Evolutionary conservation across 1,140 invertebrate genomes (phyloP).

Genomic region (Bicyclus anynana): DNA sequence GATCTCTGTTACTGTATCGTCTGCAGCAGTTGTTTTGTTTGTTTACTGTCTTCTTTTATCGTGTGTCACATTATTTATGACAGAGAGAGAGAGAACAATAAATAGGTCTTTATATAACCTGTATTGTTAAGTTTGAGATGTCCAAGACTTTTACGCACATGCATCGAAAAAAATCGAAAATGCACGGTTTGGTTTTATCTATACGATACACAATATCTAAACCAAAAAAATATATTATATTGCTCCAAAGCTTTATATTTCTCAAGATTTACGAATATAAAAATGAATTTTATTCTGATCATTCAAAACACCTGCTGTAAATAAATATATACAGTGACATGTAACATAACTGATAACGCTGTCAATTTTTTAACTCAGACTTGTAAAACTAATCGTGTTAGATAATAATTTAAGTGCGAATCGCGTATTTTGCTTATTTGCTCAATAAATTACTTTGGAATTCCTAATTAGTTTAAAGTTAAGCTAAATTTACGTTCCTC

Average conservation of each 20-base stretch:
- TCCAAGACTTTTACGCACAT: no score
- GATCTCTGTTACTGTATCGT: slow-evolving; percentile 21
- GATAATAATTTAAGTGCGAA: slow-evolving; percentile 22
- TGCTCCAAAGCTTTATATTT: no score
- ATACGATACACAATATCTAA: no score
- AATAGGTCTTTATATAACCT: no score
- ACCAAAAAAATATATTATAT: no score
- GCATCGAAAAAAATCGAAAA: no score
- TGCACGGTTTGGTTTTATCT: no score
- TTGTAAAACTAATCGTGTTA: slow-evolving; percentile 49
- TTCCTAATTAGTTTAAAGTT: slow-evolving; percentile 8
- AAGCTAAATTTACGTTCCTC: slow-evolving; percentile 4
- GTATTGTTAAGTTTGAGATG: no score
- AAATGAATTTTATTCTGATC: background rate
- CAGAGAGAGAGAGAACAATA: no score
- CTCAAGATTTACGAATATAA: no score
- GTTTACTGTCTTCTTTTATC: no score
- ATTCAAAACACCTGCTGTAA: slow-evolving; percentile 5
- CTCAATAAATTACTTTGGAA: slow-evolving; percentile 20
- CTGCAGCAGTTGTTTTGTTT: slow-evolving; percentile 15
- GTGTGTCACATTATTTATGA: no score
- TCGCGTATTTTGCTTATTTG: slow-evolving; percentile 20
- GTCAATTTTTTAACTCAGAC: slow-evolving; percentile 70
- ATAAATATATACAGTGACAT: slow-evolving; percentile 14
- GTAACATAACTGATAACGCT: slow-evolving; percentile 59